Evolutionary conservation across 2,888 invertebrate species (phyloP).

Genomic region (Eristalinus aeneus): DNA sequence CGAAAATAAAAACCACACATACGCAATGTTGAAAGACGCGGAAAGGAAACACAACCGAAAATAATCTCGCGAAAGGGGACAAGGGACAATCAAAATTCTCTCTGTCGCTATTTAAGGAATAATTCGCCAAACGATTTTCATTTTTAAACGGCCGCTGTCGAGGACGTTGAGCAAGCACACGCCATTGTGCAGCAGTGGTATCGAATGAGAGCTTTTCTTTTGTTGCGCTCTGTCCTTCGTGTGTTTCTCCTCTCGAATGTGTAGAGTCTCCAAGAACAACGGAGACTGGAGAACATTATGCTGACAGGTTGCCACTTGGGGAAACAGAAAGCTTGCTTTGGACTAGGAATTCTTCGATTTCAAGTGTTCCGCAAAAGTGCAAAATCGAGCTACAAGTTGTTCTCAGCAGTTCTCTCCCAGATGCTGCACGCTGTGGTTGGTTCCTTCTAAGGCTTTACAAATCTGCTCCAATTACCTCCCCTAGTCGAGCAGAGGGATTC

Average conservation of each 20-base stretch:
- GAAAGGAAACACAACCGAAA: neutral
- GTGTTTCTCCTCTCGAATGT: neutral
- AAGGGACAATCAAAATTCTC: neutral
- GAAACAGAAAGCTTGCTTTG: neutral
- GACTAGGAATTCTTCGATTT: neutral
- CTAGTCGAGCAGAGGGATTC: neutral
- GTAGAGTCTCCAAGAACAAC: neutral
- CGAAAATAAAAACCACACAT: neutral
- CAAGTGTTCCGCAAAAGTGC: neutral
- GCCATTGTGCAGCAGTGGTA: neutral
- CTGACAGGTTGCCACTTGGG: neutral
- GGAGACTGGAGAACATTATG: neutral
- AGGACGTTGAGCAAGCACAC: neutral
- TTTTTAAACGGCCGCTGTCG: neutral
- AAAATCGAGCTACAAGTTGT: constrained; percentile 6
- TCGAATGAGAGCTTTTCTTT: neutral
- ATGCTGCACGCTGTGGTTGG: neutral
- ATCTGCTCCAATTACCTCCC: neutral
- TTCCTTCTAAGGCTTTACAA: neutral
- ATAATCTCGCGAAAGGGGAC: neutral
- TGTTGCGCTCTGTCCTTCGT: neutral
- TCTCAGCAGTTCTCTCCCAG: constrained; percentile 9
- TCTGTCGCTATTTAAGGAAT: neutral
- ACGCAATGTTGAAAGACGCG: neutral
- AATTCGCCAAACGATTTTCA: neutral